phyloP scores from a whole-genome alignment of 2,113 vertebrate genomes.

The Cheilinus undulatus region DNA sequence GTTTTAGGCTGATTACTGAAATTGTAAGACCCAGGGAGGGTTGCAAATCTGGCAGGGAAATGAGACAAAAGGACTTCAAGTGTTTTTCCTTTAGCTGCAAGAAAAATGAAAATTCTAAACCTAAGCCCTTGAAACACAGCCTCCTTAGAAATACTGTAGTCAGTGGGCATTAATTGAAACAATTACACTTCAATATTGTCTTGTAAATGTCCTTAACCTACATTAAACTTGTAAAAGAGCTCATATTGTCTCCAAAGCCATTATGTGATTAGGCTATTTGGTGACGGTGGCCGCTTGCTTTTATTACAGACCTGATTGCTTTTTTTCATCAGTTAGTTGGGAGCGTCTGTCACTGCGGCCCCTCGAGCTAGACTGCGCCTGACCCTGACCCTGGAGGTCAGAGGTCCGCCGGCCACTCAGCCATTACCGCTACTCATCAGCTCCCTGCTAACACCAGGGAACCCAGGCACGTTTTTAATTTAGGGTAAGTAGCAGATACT shows the following conservation, averaged over 20 bases:
- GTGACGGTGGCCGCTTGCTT: constrained; percentile 5
- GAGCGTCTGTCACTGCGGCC: constrained; percentile 47
- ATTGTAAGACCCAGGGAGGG: neutral
- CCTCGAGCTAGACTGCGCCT: constrained; percentile 45
- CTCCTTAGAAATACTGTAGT: too few species aligned
- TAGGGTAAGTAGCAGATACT: constrained; percentile 11
- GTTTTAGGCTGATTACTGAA: neutral
- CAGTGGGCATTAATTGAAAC: too few species aligned
- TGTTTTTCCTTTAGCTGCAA: too few species aligned
- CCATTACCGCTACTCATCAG: constrained; percentile 47
- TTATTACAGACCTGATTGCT: constrained; percentile 50
- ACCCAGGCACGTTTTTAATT: neutral
- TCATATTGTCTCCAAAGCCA: neutral
- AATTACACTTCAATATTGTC: too few species aligned
- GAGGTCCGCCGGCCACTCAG: constrained; percentile 73
- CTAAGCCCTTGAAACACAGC: too few species aligned
- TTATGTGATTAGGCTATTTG: constrained; percentile 35
- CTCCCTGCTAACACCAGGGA: neutral
- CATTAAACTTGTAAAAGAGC: too few species aligned
- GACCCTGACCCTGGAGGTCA: constrained; percentile 66
- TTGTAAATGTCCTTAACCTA: too few species aligned
- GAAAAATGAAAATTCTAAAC: too few species aligned
- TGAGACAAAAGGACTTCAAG: neutral
- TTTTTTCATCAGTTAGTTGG: constrained; percentile 55
- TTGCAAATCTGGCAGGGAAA: neutral